Percentiles rank a stretch among this genome's conserved stretches.
Evolutionary conservation across 1,140 invertebrate genomes (phyloP).

Genomic region (Ephestia elutella): DNA sequence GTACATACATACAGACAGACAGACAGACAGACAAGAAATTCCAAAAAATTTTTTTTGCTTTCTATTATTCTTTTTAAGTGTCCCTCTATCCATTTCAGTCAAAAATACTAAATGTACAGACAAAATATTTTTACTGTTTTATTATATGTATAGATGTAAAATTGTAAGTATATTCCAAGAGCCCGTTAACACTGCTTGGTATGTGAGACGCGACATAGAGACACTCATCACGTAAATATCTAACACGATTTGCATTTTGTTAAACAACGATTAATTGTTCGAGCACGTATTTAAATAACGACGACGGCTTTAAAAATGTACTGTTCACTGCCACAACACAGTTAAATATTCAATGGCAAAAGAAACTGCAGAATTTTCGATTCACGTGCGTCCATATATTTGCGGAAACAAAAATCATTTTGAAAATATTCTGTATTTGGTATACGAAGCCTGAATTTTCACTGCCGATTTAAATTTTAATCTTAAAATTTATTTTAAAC

Average conservation of each 20-base stretch:
- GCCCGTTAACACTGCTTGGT: background rate
- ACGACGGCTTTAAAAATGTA: background rate
- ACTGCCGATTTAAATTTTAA: background rate
- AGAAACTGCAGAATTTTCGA: conserved; percentile 1
- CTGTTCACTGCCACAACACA: background rate
- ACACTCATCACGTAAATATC: background rate
- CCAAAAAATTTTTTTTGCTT: no score
- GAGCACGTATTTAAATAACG: background rate
- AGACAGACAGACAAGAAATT: background rate
- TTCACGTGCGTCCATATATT: conserved; percentile 5
- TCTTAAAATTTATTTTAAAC: background rate
- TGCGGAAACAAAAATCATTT: conserved; percentile 6
- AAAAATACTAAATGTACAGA: no score
- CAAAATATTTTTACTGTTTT: no score
- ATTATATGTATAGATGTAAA: no score
- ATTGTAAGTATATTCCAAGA: background rate
- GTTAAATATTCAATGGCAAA: conserved; percentile 3
- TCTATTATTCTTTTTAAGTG: no score
- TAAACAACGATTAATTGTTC: background rate
- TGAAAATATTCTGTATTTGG: background rate
- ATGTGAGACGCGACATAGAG: background rate
- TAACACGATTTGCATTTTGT: background rate
- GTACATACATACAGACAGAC: no score
- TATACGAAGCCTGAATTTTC: background rate
- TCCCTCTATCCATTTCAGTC: no score